Evolutionary conservation across 2,797 vertebrate genomes (phyloP).

Genomic region (Lagorchestes hirsutus): DNA sequence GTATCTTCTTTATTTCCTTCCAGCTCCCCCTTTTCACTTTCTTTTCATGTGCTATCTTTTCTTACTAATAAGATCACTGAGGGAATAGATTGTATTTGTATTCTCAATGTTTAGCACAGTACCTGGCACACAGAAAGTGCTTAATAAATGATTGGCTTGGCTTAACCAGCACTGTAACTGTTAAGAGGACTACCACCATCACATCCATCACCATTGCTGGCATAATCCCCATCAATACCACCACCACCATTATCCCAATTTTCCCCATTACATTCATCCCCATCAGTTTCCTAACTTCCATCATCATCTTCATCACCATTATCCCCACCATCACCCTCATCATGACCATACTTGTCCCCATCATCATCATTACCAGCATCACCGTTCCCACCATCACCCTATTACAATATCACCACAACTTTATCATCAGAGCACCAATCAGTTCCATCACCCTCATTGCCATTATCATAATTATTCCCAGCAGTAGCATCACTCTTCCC

Average conservation of each 20-base stretch:
- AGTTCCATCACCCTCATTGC: too few species aligned
- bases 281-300: not conserved
- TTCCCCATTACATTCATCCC: not conserved
- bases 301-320: too few species aligned
- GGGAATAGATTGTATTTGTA: not conserved
- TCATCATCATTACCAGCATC: too few species aligned
- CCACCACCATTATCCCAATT: not conserved
- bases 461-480: not conserved
- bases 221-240: accelerated
- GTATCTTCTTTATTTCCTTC: not conserved
- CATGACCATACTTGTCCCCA: not conserved
- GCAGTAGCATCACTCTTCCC: not conserved
- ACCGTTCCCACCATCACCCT: not conserved
- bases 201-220: not conserved
- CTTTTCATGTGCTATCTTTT: not conserved
- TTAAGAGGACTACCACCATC: not conserved
- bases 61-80: not conserved
- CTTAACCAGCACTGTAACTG: not conserved
- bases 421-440: not conserved
- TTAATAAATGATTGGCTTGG: not conserved
- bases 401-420: not conserved
- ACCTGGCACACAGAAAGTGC: not conserved
- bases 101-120: not conserved
- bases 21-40: not conserved
- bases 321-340: too few species aligned